Percentiles rank a stretch among this genome's conserved stretches.
These are phyloP conservation scores for Ostrea denselamellosa DNA, from an alignment of 1,140 invertebrate genomes.

Conservation along the genomic window DNA sequence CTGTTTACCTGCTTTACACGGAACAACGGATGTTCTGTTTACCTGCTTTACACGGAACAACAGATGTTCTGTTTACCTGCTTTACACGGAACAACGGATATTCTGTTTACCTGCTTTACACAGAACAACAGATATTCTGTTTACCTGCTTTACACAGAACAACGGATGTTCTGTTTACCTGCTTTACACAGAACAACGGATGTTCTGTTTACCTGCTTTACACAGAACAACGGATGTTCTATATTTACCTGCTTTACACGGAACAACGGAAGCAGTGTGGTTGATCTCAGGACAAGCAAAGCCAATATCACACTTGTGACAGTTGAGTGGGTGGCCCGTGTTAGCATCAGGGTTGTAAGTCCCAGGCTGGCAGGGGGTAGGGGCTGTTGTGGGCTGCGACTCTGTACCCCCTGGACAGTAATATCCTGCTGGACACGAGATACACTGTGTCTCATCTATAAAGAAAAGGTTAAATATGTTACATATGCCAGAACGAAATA, in stretches of 20 bases:
- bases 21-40: no score
- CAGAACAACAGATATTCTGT: no score
- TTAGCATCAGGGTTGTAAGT: constrained; percentile 71
- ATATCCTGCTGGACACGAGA: constrained; percentile 69
- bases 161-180: no score
- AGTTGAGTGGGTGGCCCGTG: constrained; percentile 73
- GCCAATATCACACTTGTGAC: constrained; percentile 68
- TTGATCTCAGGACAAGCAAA: constrained; percentile 71
- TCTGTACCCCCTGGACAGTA: constrained; percentile 72
- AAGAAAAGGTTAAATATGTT: constrained; percentile 29
- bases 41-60: no score
- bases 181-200: no score
- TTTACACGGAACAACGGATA: no score
- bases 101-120: no score
- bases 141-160: no score
- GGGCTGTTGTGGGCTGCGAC: constrained; percentile 64
- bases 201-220: no score
- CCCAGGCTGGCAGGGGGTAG: constrained; percentile 69
- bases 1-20: no score
- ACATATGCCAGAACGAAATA: not conserved
- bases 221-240: no score
- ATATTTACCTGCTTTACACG: constrained; percentile 69
- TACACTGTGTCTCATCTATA: constrained; percentile 70
- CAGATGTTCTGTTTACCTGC: no score
- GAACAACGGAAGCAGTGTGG: constrained; percentile 64